phyloP scores from a whole-genome alignment of 2,888 invertebrate species.

The Merodon equestris region DNA sequence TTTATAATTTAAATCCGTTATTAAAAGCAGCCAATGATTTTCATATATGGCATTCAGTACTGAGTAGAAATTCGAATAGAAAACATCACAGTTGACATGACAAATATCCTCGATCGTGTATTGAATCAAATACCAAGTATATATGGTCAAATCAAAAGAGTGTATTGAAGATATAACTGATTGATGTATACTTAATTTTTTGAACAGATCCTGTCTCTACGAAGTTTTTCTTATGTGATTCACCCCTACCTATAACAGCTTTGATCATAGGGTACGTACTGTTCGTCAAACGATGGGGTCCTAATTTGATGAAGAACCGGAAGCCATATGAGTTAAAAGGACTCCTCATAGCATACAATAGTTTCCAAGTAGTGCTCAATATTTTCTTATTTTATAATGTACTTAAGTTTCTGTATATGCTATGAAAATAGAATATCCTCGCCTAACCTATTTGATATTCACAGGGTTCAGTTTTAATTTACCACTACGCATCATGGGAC shows the following conservation, averaged over 20 bases:
- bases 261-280: constrained; percentile 83
- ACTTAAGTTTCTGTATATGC: constrained; percentile 71
- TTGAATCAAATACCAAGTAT: too few relatives aligned
- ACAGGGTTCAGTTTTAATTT: neutral
- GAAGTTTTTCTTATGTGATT: constrained; percentile 83
- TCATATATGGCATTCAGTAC: neutral
- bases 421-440: too few relatives aligned
- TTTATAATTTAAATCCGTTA: neutral
- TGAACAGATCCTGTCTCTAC: constrained; percentile 82
- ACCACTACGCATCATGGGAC: too few relatives aligned
- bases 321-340: constrained; percentile 82
- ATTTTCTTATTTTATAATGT: constrained; percentile 81
- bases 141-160: too few relatives aligned
- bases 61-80: neutral
- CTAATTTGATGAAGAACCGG: constrained; percentile 84
- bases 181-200: neutral
- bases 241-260: constrained; percentile 82
- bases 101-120: neutral
- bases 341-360: constrained; percentile 84
- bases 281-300: constrained; percentile 85
- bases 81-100: neutral
- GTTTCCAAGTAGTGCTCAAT: constrained; percentile 83
- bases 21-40: neutral
- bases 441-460: neutral
- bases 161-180: too few relatives aligned